Percentiles rank a stretch among this genome's conserved stretches.
phyloP scores from a whole-genome alignment of 2,113 vertebrate species.

The Cairina moschata region DNA sequence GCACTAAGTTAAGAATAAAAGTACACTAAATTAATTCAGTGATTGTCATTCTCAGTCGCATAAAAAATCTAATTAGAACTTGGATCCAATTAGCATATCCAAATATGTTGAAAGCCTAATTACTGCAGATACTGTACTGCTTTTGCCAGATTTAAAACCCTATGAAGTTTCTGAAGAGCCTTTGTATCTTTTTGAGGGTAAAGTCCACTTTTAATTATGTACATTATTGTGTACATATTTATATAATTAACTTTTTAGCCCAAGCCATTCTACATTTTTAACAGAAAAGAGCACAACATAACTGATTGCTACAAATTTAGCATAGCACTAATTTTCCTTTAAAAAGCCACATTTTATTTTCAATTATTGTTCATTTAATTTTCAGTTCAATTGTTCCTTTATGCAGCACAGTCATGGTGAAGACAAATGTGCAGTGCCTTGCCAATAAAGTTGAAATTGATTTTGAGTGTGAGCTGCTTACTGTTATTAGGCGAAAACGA shows the following conservation, averaged over 20 bases:
- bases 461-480: constrained; percentile 19
- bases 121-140: constrained; percentile 48
- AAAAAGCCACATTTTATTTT: not conserved
- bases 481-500: constrained; percentile 24
- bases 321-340: constrained; percentile 17
- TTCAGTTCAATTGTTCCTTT: constrained; percentile 30
- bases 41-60: constrained; percentile 72
- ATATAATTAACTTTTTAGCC: constrained; percentile 50
- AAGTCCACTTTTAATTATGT: constrained; percentile 53
- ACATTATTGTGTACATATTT: constrained; percentile 37
- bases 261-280: not conserved
- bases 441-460: constrained; percentile 24
- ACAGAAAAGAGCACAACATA: not conserved
- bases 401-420: not conserved
- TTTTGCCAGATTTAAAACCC: constrained; percentile 62
- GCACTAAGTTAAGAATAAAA: constrained; percentile 56
- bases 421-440: not conserved
- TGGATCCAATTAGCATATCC: constrained; percentile 73
- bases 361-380: constrained; percentile 36
- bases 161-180: constrained; percentile 46
- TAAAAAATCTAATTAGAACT: constrained; percentile 76
- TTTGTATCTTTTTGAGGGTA: constrained; percentile 59
- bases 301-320: not conserved
- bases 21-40: constrained; percentile 60
- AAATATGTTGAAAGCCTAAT: constrained; percentile 70